A percentile compares a stretch with the other conserved stretches of the same genome.
Evolutionary conservation across 2,888 invertebrate species (phyloP).

Genomic region (Alviniconcha strummeri): DNA sequence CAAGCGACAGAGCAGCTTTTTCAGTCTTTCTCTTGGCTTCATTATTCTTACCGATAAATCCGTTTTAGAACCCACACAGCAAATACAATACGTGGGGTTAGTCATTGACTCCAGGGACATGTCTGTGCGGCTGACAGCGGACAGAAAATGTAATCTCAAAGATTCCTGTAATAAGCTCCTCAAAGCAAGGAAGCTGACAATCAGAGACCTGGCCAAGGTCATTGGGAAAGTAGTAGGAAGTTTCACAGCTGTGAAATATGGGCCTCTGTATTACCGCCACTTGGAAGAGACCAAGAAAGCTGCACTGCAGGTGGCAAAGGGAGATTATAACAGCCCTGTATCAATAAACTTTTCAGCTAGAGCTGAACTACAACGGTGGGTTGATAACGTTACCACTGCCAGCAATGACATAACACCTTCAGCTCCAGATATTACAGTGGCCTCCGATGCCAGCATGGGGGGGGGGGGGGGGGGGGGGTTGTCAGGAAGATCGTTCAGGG

Average conservation of each 20-base stretch:
- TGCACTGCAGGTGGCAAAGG: neutral
- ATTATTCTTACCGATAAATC: constrained; percentile 14
- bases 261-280: constrained; percentile 9
- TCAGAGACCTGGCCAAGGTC: neutral
- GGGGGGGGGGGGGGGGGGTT: too few relatives aligned
- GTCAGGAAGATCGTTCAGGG: too few relatives aligned
- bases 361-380: too few relatives aligned
- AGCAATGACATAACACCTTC: too few relatives aligned
- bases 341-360: too few relatives aligned
- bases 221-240: neutral
- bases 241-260: constrained; percentile 9
- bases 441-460: too few relatives aligned
- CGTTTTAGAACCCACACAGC: constrained; percentile 10
- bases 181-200: neutral
- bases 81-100: neutral
- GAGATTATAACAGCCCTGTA: too few relatives aligned
- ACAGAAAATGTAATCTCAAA: constrained; percentile 22
- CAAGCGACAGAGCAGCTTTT: neutral
- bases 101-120: constrained; percentile 17
- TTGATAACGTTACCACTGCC: too few relatives aligned
- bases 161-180: neutral
- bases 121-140: constrained; percentile 44
- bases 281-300: constrained; percentile 13
- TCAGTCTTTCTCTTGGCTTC: neutral
- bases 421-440: too few relatives aligned